These are phyloP conservation scores for Petrocephalus microphthalmus DNA, from an alignment of 2,113 vertebrate species.

Conservation along the genomic window DNA sequence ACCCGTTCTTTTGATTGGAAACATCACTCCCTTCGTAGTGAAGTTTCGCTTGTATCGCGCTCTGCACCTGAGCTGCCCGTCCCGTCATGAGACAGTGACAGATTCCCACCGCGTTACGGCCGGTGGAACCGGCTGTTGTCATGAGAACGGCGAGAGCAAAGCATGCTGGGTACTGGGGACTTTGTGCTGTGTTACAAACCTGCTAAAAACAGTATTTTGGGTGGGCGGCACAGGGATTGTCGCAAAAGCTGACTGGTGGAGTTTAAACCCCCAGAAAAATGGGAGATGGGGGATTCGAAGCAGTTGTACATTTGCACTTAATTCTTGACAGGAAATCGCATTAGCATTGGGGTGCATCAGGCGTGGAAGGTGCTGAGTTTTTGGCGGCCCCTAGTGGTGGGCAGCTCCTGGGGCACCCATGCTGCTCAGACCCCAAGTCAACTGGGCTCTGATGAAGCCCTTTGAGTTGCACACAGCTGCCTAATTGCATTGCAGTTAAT, in stretches of 20 bases:
- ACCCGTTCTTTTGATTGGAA: not conserved
- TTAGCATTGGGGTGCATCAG: not conserved
- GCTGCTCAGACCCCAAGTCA: not conserved
- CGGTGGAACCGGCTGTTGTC: not conserved
- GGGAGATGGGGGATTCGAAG: not conserved
- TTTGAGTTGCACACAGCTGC: not conserved
- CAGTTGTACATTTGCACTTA: not conserved
- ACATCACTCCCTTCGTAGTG: not conserved
- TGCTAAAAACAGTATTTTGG: constrained; percentile 5
- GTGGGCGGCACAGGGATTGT: not conserved
- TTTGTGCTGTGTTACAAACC: not conserved
- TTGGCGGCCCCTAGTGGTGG: not conserved
- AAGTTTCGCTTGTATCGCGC: not conserved
- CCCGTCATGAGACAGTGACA: not conserved
- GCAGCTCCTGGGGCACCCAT: not conserved
- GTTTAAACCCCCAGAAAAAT: not conserved
- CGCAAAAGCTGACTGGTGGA: not conserved
- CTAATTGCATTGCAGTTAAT: constrained; percentile 1
- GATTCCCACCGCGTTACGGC: not conserved
- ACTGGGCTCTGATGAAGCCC: not conserved
- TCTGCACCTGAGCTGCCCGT: not conserved
- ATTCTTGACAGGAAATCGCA: not conserved
- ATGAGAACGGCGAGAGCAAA: not conserved
- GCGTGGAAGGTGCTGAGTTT: not conserved
- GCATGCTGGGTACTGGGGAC: not conserved